Evolutionary conservation across 2,888 invertebrate genomes (phyloP).

Genomic region (Trimorus sp.): DNA sequence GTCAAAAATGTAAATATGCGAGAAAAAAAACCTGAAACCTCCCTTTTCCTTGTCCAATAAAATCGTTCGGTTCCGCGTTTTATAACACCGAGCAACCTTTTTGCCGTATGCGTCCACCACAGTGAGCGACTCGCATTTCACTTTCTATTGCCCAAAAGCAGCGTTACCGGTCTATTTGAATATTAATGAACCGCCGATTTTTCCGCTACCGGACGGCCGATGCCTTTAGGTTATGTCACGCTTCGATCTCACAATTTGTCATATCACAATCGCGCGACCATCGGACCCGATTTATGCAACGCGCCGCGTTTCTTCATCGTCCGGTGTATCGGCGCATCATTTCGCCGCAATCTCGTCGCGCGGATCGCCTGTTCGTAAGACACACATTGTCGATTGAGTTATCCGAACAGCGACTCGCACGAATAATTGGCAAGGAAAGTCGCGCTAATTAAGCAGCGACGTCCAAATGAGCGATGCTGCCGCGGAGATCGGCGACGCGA

Average conservation of each 20-base stretch:
- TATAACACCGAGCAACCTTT: no score
- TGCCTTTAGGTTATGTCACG: constrained; percentile 43
- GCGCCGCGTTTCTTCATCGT: constrained; percentile 46
- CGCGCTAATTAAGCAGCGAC: constrained; percentile 33
- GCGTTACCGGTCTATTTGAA: constrained; percentile 57
- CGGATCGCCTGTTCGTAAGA: constrained; percentile 42
- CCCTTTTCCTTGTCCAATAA: no score
- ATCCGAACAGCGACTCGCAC: constrained; percentile 35
- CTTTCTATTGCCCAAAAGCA: constrained; percentile 63
- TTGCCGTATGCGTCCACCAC: no score
- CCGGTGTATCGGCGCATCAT: constrained; percentile 33
- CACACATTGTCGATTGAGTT: constrained; percentile 41
- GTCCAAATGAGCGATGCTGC: constrained; percentile 30
- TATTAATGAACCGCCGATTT: constrained; percentile 53
- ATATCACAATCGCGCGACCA: background rate
- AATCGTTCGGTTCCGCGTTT: no score
- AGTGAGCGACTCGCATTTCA: constrained; percentile 28
- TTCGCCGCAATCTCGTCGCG: constrained; percentile 19
- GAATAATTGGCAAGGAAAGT: constrained; percentile 40
- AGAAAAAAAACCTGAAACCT: no score
- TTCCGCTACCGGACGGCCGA: constrained; percentile 27
- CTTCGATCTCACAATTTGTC: constrained; percentile 30
- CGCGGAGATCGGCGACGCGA: no score
- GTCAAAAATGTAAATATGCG: no score
- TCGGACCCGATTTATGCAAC: constrained; percentile 44